Conservation (phyloP, 2,888 invertebrate species). For the Apamea epomidion region DNA sequence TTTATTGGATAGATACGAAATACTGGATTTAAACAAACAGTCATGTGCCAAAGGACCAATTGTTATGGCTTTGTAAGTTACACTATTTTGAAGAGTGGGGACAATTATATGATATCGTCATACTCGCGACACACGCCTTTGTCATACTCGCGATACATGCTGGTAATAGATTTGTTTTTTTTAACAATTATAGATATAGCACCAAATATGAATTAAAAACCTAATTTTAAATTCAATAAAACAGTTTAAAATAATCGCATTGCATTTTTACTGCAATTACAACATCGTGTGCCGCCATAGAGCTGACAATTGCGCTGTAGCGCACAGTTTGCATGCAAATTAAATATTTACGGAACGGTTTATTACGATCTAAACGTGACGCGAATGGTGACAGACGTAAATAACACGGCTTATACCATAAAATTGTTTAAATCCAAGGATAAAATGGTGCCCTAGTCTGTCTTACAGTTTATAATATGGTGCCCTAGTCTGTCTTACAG, state of each 20-base stretch:
- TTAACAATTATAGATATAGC: not conserved
- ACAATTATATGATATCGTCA: too few species aligned
- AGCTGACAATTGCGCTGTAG: conserved; percentile 44
- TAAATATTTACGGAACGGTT: conserved; percentile 59
- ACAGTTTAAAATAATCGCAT: conserved; percentile 22
- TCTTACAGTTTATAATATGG: not conserved
- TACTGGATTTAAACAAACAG: not conserved
- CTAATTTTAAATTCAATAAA: conserved; percentile 39
- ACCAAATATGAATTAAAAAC: not conserved
- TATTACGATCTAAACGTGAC: conserved; percentile 54
- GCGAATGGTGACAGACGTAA: conserved; percentile 38
- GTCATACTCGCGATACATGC: not conserved
- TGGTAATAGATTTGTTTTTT: not conserved
- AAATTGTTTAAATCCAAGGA: conserved; percentile 24
- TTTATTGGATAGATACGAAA: not conserved
- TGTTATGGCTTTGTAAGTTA: not conserved
- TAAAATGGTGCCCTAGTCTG: not conserved
- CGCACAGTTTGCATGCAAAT: conserved; percentile 62
- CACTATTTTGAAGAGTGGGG: not conserved
- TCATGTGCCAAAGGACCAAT: conserved; percentile 6
- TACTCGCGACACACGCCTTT: not conserved
- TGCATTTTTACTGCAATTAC: conserved; percentile 41
- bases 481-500: not conserved
- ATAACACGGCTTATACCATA: conserved; percentile 34
- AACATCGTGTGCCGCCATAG: conserved; percentile 26